Conservation (phyloP, 2,888 invertebrate genomes). For the Torymus texanus region DNA sequence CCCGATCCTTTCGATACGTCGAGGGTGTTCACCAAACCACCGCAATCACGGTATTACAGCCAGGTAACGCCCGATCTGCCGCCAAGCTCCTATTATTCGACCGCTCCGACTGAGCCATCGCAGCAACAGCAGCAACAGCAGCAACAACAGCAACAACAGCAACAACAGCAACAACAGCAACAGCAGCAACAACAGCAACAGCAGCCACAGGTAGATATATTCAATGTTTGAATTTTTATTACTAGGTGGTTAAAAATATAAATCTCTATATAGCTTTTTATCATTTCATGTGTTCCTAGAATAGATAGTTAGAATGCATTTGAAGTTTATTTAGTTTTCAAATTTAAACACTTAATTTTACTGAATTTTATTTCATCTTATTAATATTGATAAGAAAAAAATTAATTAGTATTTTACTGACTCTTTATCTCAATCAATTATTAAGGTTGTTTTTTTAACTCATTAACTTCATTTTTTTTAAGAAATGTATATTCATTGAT, state of each 20-base stretch:
- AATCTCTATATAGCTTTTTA: neutral
- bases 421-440: too few relatives aligned
- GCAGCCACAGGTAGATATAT: slow-evolving; percentile 18
- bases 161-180: neutral
- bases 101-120: neutral
- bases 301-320: too few relatives aligned
- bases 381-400: too few relatives aligned
- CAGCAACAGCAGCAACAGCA: neutral
- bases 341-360: too few relatives aligned
- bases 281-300: neutral
- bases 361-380: too few relatives aligned
- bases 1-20: slow-evolving; percentile 84
- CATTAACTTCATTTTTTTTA: too few relatives aligned
- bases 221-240: neutral
- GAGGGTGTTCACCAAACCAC: slow-evolving; percentile 69
- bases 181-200: neutral
- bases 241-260: neutral
- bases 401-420: too few relatives aligned
- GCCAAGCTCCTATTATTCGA: slow-evolving; percentile 34
- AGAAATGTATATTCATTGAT: too few relatives aligned
- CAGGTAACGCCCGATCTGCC: slow-evolving; percentile 71
- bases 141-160: neutral
- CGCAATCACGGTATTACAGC: slow-evolving; percentile 74
- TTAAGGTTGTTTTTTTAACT: too few relatives aligned
- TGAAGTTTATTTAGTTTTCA: too few relatives aligned